Evolutionary conservation across 2,113 vertebrate genomes (phyloP).

Genomic region (Carassius carassius): DNA sequence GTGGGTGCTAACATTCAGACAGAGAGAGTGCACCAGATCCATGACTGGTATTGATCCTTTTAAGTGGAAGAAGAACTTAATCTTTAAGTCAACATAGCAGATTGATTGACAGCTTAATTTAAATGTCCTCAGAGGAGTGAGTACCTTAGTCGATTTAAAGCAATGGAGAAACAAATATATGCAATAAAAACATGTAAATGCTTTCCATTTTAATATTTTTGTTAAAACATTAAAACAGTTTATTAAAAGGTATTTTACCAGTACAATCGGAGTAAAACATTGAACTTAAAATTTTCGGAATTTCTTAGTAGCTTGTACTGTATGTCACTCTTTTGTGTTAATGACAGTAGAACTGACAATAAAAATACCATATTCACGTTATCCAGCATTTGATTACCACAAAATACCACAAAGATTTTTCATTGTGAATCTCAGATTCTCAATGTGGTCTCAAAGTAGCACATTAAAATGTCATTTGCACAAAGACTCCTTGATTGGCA

Average conservation of each 20-base stretch:
- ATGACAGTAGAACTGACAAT: no score
- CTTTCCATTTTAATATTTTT: no score
- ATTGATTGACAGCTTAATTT: constrained; percentile 48
- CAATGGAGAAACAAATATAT: background rate
- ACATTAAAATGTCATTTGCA: background rate
- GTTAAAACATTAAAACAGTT: no score
- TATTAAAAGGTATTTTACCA: background rate
- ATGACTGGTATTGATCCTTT: constrained; percentile 34
- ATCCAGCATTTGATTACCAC: no score
- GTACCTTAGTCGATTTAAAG: constrained; percentile 49
- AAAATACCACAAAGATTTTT: no score
- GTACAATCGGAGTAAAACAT: background rate
- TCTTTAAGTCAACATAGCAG: constrained; percentile 31
- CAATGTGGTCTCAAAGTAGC: background rate
- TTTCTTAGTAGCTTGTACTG: no score
- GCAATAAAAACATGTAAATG: no score
- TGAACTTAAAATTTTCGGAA: background rate
- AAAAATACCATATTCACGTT: no score
- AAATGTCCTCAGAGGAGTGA: constrained; percentile 50
- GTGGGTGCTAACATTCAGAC: background rate
- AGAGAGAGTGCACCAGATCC: background rate
- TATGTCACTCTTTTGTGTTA: no score
- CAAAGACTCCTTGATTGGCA: background rate
- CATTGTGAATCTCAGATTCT: background rate
- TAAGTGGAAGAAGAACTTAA: constrained; percentile 21